phyloP scores from a whole-genome alignment of 2,888 invertebrate species.

The Hydrotaea cyrtoneurina region DNA sequence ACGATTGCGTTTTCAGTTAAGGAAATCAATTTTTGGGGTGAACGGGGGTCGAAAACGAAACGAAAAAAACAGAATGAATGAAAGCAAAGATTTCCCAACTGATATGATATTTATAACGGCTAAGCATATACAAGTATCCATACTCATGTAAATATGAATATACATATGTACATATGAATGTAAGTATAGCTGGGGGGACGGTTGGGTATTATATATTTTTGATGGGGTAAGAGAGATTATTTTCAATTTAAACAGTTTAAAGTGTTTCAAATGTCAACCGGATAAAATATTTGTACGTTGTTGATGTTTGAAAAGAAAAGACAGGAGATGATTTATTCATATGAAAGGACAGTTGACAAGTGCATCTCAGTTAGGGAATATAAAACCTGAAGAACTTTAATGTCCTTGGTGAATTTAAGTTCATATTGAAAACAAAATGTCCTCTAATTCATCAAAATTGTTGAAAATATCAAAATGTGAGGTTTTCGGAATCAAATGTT shows the following conservation, averaged over 20 bases:
- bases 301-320: too few species aligned
- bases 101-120: not conserved
- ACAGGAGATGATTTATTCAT: too few species aligned
- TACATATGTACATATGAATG: not conserved
- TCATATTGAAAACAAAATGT: too few species aligned
- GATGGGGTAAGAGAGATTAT: not conserved
- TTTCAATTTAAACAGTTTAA: not conserved
- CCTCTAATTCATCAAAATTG: too few species aligned
- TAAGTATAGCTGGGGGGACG: not conserved
- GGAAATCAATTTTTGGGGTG: slow-evolving; percentile 45
- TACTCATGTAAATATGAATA: not conserved
- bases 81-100: not conserved
- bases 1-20: slow-evolving; percentile 59
- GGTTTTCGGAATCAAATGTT: too few species aligned
- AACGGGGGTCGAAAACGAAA: not conserved
- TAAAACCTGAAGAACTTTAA: too few species aligned
- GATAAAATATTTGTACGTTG: too few species aligned
- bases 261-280: not conserved
- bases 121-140: too few species aligned
- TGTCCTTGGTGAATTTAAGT: too few species aligned
- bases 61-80: not conserved
- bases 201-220: not conserved
- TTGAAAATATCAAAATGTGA: too few species aligned
- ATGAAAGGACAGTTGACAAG: too few species aligned
- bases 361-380: too few species aligned